Conservation (phyloP, 1,140 invertebrate genomes). For the Eueides isabella region DNA sequence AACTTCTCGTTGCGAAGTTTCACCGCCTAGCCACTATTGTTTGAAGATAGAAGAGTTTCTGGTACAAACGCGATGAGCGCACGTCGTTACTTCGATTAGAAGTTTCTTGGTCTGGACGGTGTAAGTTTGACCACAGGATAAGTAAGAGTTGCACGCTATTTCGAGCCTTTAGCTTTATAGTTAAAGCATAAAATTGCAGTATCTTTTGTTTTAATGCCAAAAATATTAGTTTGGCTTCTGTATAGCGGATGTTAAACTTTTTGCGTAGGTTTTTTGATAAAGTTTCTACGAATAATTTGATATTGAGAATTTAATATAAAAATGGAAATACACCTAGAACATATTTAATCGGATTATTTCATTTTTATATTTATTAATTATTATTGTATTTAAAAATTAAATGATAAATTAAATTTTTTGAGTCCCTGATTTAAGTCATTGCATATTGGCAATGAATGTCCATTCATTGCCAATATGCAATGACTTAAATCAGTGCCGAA, state of each 20-base stretch:
- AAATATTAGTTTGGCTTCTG: constrained; percentile 14
- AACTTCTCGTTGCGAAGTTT: constrained; percentile 37
- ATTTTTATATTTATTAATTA: too few species aligned
- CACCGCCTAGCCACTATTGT: constrained; percentile 30
- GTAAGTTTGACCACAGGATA: constrained; percentile 43
- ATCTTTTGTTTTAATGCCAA: not conserved
- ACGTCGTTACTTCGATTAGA: constrained; percentile 65
- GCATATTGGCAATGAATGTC: too few species aligned
- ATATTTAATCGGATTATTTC: too few species aligned
- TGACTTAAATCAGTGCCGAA: too few species aligned
- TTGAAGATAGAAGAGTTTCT: constrained; percentile 39
- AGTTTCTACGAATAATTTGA: not conserved
- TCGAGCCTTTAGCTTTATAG: not conserved
- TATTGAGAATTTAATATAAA: constrained; percentile 8
- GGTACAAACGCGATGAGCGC: constrained; percentile 36
- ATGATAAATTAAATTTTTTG: too few species aligned
- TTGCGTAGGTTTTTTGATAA: not conserved
- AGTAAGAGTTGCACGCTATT: not conserved
- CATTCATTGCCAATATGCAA: too few species aligned
- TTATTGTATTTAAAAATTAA: too few species aligned
- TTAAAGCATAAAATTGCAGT: not conserved
- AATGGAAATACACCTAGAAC: not conserved
- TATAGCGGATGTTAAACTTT: constrained; percentile 4
- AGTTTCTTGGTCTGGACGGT: constrained; percentile 47
- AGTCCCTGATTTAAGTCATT: too few species aligned